Conservation (phyloP, 2,113 vertebrate genomes). For the Onychostoma macrolepis region DNA sequence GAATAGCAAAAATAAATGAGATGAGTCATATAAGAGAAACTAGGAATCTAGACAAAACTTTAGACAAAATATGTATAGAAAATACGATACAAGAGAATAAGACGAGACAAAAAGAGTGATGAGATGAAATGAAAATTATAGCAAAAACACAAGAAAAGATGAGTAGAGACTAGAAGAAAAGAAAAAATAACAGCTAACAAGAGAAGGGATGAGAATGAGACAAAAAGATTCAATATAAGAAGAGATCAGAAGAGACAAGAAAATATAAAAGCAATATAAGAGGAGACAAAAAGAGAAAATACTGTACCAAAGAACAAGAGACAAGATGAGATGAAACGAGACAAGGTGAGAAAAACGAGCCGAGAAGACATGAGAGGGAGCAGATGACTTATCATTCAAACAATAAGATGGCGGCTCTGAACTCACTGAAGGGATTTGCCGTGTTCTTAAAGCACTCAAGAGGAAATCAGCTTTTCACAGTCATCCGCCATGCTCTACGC, state of each 20-base stretch:
- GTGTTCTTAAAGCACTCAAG: constrained; percentile 67
- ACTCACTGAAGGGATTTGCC: constrained; percentile 72
- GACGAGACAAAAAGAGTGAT: not conserved
- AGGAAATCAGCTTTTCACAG: constrained; percentile 69
- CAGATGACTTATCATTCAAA: constrained; percentile 67
- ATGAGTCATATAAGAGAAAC: too few relatives aligned
- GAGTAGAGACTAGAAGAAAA: too few relatives aligned
- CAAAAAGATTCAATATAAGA: not conserved
- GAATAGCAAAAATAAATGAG: not conserved
- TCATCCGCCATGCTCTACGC: constrained; percentile 34
- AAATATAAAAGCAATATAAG: not conserved
- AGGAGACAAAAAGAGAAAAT: not conserved
- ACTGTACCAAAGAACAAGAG: not conserved
- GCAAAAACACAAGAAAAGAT: too few relatives aligned
- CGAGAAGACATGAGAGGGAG: not conserved
- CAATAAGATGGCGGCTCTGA: constrained; percentile 64
- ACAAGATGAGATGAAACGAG: not conserved
- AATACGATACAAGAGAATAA: not conserved
- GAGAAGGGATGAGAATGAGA: not conserved
- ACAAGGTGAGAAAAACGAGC: not conserved
- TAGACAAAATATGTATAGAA: not conserved
- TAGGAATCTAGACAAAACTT: too few relatives aligned
- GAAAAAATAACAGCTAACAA: too few relatives aligned
- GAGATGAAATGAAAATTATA: too few relatives aligned
- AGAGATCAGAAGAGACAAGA: not conserved